Percentiles rank a stretch among this genome's conserved stretches.
These are phyloP conservation scores for Acholoe squamosa DNA, from an alignment of 2,888 invertebrate genomes.

Conservation along the genomic window DNA sequence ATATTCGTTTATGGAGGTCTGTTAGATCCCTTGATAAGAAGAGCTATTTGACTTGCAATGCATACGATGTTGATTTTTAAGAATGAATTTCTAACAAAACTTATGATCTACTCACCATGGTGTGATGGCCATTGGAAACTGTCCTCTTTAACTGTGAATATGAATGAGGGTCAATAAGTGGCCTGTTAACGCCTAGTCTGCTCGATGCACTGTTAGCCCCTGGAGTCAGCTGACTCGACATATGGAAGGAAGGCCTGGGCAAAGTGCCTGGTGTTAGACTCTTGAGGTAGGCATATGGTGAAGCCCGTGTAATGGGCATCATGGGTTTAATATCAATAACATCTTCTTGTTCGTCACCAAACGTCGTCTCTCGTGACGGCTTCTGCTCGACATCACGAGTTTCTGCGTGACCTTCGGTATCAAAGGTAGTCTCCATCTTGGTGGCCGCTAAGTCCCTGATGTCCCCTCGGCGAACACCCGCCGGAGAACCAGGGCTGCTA, in stretches of 20 bases:
- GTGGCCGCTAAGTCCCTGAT: conserved; percentile 61
- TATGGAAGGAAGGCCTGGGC: conserved; percentile 68
- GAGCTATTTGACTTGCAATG: too few species aligned
- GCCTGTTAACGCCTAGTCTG: conserved; percentile 77
- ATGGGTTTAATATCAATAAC: conserved; percentile 92
- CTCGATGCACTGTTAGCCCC: conserved; percentile 73
- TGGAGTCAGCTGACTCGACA: conserved; percentile 64
- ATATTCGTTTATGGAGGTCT: too few species aligned
- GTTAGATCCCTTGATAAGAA: too few species aligned
- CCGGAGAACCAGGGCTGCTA: conserved; percentile 38
- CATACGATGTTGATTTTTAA: too few species aligned
- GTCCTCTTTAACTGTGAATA: conserved; percentile 79
- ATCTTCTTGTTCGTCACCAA: conserved; percentile 85
- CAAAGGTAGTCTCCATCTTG: conserved; percentile 82
- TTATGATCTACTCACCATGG: too few species aligned
- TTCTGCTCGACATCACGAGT: conserved; percentile 65
- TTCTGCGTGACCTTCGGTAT: conserved; percentile 79
- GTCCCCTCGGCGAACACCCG: background rate
- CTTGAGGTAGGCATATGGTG: conserved; percentile 76
- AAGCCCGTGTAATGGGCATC: conserved; percentile 88
- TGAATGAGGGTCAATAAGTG: conserved; percentile 77
- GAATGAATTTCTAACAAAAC: too few species aligned
- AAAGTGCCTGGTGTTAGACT: conserved; percentile 69
- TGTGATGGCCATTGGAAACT: conserved; percentile 73
- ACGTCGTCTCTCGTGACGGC: conserved; percentile 85